A percentile compares a stretch with the other conserved stretches of the same genome.
phyloP scores from a whole-genome alignment of 2,888 invertebrate genomes.

The Clostera curtula region DNA sequence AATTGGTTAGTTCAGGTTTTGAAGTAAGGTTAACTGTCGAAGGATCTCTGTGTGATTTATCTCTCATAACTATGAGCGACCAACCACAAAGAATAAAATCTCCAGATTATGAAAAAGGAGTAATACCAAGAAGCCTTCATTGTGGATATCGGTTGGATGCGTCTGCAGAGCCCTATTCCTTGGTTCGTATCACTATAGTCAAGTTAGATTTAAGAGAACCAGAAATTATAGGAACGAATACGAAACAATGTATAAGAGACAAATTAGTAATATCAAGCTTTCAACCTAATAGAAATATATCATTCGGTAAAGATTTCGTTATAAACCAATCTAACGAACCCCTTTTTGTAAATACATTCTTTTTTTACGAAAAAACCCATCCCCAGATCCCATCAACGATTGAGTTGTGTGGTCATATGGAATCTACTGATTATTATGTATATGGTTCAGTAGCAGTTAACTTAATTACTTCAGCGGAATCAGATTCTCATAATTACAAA shows the following conservation, averaged over 20 bases:
- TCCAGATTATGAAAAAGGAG: slow-evolving; percentile 43
- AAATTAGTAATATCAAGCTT: slow-evolving; percentile 40
- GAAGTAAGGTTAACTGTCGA: slow-evolving; percentile 69
- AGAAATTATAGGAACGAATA: slow-evolving; percentile 14
- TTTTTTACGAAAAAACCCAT: slow-evolving; percentile 22
- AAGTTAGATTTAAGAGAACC: slow-evolving; percentile 38
- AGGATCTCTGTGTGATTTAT: slow-evolving; percentile 47
- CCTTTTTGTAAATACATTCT: slow-evolving; percentile 27
- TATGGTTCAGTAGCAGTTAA: slow-evolving; percentile 34
- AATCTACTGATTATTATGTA: slow-evolving; percentile 43
- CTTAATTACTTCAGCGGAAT: slow-evolving; percentile 41
- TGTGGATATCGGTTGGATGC: slow-evolving; percentile 43
- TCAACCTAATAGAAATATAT: slow-evolving; percentile 25
- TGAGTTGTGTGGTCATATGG: slow-evolving; percentile 41
- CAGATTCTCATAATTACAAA: slow-evolving; percentile 42
- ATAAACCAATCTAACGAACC: slow-evolving; percentile 25
- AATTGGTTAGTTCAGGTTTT: slow-evolving; percentile 78
- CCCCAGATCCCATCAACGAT: slow-evolving; percentile 19
- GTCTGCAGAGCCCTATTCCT: neutral
- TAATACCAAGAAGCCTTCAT: slow-evolving; percentile 44
- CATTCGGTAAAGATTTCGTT: slow-evolving; percentile 42
- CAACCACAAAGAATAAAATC: slow-evolving; percentile 36
- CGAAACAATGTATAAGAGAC: slow-evolving; percentile 43
- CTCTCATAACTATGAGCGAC: slow-evolving; percentile 24
- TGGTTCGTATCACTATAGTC: slow-evolving; percentile 7